These are phyloP conservation scores for Tipula confusa DNA, from an alignment of 2,888 invertebrate genomes.

Conservation along the genomic window DNA sequence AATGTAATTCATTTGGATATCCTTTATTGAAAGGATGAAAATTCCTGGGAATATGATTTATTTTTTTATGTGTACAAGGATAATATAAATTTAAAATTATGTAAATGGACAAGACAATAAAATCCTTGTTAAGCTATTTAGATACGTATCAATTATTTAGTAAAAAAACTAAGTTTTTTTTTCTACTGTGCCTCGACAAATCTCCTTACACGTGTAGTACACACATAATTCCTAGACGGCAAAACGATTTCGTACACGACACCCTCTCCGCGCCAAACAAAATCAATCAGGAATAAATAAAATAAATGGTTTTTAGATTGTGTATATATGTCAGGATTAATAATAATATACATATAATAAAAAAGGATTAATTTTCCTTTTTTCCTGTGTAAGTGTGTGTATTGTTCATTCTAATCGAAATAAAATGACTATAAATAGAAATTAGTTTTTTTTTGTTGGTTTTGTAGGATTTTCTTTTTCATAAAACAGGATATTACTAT, in stretches of 20 bases:
- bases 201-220: background rate
- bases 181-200: background rate
- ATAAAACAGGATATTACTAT: background rate
- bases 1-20: slow-evolving; percentile 20
- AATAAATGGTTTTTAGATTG: background rate
- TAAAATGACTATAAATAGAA: background rate
- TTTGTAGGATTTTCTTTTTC: background rate
- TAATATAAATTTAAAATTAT: background rate
- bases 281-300: background rate
- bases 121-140: slow-evolving; percentile 14
- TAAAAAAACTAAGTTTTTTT: background rate
- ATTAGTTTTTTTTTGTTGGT: background rate
- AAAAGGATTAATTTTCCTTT: slow-evolving; percentile 8
- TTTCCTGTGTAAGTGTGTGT: background rate
- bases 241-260: too few species aligned
- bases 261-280: background rate
- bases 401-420: background rate
- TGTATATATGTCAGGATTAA: background rate
- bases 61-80: background rate
- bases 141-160: slow-evolving; percentile 3
- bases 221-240: background rate
- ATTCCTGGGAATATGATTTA: background rate
- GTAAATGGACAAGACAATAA: background rate
- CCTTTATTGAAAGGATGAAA: slow-evolving; percentile 12
- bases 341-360: too few species aligned